These are phyloP conservation scores for Aix galericulata DNA, from an alignment of 2,113 vertebrate species.

Conservation along the genomic window DNA sequence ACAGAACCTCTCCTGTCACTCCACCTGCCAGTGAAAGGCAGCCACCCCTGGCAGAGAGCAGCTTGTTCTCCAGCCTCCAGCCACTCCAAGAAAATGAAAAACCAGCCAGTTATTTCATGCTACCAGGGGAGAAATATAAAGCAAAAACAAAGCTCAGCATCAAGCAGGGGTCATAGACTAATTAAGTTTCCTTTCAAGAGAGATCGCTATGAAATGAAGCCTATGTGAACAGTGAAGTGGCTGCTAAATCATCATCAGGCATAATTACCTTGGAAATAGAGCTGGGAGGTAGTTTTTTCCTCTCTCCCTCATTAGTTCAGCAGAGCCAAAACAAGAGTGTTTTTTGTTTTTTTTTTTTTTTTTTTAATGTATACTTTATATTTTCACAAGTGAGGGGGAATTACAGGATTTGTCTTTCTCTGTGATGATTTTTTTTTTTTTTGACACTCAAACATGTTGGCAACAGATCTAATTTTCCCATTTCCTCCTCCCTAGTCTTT, in stretches of 20 bases:
- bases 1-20: accelerated
- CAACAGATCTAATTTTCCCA: background rate
- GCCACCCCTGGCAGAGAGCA: background rate
- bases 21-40: background rate
- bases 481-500: background rate
- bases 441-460: background rate
- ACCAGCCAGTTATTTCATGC: background rate
- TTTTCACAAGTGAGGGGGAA: constrained; percentile 13
- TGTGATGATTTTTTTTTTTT: background rate
- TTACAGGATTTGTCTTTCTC: background rate
- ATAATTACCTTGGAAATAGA: constrained; percentile 29
- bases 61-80: background rate
- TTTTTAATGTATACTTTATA: background rate
- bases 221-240: background rate
- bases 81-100: background rate
- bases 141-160: background rate
- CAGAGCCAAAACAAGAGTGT: background rate
- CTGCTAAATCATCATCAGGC: constrained; percentile 47
- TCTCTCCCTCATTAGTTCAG: constrained; percentile 32
- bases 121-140: constrained; percentile 6
- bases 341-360: background rate
- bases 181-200: constrained; percentile 22
- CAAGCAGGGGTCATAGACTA: constrained; percentile 29
- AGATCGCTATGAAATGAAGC: constrained; percentile 35
- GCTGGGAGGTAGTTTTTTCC: constrained; percentile 45